These are phyloP conservation scores for Dione juno DNA, from an alignment of 2,888 invertebrate genomes.

Conservation along the genomic window DNA sequence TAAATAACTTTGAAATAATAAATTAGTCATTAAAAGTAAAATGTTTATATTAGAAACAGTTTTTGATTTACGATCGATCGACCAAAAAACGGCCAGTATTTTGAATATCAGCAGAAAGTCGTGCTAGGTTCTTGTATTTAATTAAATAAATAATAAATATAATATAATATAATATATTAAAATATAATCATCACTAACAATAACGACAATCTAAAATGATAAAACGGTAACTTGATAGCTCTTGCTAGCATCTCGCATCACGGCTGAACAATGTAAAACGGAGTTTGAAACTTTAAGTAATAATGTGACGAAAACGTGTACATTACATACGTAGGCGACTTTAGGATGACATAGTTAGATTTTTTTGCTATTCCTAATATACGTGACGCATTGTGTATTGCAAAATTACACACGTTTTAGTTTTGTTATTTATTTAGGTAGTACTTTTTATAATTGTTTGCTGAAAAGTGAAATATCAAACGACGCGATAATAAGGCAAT, in stretches of 20 bases:
- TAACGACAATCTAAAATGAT: slow-evolving; percentile 10
- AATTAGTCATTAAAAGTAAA: no score
- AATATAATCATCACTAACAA: slow-evolving; percentile 2
- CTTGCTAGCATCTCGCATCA: not conserved
- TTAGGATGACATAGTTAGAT: slow-evolving; percentile 15
- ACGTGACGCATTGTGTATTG: slow-evolving; percentile 6
- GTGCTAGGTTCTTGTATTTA: no score
- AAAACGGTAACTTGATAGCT: slow-evolving; percentile 16
- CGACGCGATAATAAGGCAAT: not conserved
- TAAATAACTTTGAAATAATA: no score
- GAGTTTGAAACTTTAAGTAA: no score
- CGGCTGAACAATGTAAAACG: no score
- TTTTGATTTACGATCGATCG: no score
- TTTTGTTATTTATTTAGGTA: not conserved
- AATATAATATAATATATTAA: not conserved
- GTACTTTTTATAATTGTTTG: not conserved
- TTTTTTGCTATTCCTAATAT: slow-evolving; percentile 11
- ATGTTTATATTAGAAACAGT: no score
- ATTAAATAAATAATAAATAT: no score
- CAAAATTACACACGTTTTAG: slow-evolving; percentile 4
- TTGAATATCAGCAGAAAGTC: no score
- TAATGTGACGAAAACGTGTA: slow-evolving; percentile 12
- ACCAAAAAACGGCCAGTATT: no score
- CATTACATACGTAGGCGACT: slow-evolving; percentile 17
- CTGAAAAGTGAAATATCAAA: not conserved